Percentiles rank a stretch among this genome's conserved stretches.
Evolutionary conservation across 2,888 invertebrate genomes (phyloP).

Genomic region (Plebejus argus): DNA sequence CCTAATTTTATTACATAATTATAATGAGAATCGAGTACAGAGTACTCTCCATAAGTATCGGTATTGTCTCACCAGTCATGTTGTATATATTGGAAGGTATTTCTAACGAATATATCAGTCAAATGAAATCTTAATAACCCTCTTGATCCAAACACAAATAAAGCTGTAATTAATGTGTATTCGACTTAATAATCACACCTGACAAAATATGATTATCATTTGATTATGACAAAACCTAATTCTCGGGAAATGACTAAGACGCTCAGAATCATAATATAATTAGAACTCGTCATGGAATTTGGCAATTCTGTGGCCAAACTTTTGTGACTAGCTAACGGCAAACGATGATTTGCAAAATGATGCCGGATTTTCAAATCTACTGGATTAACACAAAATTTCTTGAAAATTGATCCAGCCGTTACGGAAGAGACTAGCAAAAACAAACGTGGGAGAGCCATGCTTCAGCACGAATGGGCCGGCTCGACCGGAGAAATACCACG

Average conservation of each 20-base stretch:
- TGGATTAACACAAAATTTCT: neutral
- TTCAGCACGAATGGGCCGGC: too few species aligned
- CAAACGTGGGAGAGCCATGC: too few species aligned
- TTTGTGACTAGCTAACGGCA: neutral
- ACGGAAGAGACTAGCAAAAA: too few species aligned
- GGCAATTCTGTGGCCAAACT: neutral
- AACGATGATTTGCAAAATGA: neutral
- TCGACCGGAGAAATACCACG: too few species aligned
- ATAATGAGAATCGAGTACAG: too few species aligned
- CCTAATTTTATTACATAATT: too few species aligned
- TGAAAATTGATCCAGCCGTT: neutral
- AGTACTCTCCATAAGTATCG: too few species aligned
- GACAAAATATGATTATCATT: conserved; percentile 30
- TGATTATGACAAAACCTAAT: conserved; percentile 37
- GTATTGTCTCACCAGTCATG: too few species aligned
- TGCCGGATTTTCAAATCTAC: neutral
- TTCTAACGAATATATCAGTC: neutral
- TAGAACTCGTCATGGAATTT: conserved; percentile 23
- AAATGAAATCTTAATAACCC: neutral
- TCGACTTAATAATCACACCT: conserved; percentile 29
- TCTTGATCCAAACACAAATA: neutral
- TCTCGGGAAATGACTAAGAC: conserved; percentile 37
- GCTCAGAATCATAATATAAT: conserved; percentile 14
- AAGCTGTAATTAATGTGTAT: conserved; percentile 6
- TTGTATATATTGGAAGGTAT: neutral